Conservation (phyloP, 2,797 vertebrate genomes). For the Sebastes nivosus region DNA sequence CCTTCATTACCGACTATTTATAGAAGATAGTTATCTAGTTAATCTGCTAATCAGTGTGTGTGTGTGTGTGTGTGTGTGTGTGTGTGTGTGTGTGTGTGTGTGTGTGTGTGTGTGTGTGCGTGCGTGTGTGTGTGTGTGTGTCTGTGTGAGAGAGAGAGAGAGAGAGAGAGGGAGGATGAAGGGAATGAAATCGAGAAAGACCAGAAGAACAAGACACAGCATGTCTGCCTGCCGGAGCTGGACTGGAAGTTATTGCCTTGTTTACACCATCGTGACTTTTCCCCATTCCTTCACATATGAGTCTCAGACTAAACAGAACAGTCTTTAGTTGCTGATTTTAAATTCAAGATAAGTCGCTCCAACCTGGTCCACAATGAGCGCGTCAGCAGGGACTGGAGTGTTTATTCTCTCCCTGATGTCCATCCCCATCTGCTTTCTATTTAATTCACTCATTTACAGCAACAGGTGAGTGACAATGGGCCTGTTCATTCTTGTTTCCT, state of each 20-base stretch:
- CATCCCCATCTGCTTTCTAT: conserved; percentile 89
- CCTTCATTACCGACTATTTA: too few species aligned
- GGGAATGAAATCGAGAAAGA: not conserved
- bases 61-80: not conserved
- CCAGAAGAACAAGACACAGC: conserved; percentile 10
- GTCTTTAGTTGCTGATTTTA: not conserved
- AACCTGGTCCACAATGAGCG: conserved; percentile 80
- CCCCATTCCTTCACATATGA: not conserved
- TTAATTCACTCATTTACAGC: conserved; percentile 84
- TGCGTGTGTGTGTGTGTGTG: not conserved
- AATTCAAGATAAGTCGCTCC: not conserved
- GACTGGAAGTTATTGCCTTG: not conserved
- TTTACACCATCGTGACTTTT: not conserved
- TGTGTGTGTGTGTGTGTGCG: too few species aligned
- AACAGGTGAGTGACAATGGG: conserved; percentile 80
- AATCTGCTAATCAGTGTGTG: not conserved
- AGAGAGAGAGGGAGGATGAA: not conserved
- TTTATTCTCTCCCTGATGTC: conserved; percentile 91
- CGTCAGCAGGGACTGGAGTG: conserved; percentile 90
- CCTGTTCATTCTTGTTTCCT: not conserved
- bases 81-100: not conserved
- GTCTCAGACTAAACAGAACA: not conserved
- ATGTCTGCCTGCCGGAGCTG: not conserved
- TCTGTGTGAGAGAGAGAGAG: not conserved
- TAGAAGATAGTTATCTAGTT: too few species aligned